A percentile compares a stretch with the other conserved stretches of the same genome.
These are phyloP conservation scores for Helarctos malayanus DNA, from an alignment of 2,797 vertebrate species.

Conservation along the genomic window DNA sequence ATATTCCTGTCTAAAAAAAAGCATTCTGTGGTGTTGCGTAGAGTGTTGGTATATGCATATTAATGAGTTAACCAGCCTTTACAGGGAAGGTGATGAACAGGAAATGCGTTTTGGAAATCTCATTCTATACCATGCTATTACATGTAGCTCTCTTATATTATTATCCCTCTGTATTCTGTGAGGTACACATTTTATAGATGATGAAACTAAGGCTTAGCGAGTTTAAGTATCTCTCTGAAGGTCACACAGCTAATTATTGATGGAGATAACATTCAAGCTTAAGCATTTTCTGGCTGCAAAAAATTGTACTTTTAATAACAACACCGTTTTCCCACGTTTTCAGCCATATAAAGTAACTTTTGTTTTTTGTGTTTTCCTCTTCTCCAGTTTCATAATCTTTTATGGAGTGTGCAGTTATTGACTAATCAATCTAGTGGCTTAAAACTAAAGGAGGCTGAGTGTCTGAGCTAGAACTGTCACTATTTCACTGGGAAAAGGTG, in stretches of 20 bases:
- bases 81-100: not conserved
- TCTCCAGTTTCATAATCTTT: slow-evolving; percentile 30
- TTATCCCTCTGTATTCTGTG: not conserved
- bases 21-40: not conserved
- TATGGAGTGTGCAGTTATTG: not conserved
- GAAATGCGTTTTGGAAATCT: slow-evolving; percentile 19
- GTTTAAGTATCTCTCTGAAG: slow-evolving; percentile 25
- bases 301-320: slow-evolving; percentile 45
- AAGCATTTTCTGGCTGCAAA: slow-evolving; percentile 48
- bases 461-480: not conserved
- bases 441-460: slow-evolving; percentile 28
- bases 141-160: not conserved
- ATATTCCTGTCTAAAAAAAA: not conserved
- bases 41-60: not conserved
- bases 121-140: not conserved
- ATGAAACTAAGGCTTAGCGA: slow-evolving; percentile 30
- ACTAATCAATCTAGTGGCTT: slow-evolving; percentile 4
- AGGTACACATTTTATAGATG: slow-evolving; percentile 12
- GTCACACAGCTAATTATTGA: not conserved
- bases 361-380: slow-evolving; percentile 22
- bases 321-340: not conserved
- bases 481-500: not conserved
- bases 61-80: not conserved
- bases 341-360: not conserved
- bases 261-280: not conserved